Base-by-base conservation (phyloP, 2,797 vertebrate species). In the Hozukius guyotensis region DNA sequence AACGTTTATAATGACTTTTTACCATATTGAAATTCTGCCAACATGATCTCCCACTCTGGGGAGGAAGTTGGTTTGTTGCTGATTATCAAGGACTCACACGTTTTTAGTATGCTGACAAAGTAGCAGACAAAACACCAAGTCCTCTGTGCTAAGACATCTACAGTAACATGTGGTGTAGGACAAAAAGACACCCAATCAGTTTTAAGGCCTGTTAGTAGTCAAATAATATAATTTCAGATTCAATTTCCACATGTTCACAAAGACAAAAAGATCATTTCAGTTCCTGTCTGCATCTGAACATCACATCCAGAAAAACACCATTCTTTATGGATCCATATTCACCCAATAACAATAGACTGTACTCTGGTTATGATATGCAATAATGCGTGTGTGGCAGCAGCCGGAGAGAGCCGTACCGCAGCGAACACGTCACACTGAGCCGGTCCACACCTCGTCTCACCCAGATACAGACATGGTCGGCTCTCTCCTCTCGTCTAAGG, bases 401-500 rank as follows among this genome's bases (percentile, higher is more conserved):
- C 46, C 16, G 10, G 22, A 70, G 66, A 20, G 25, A 25, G 5
- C 12, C 1, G 18, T 24, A 36, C 38, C 22, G 24, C 25, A n/a
- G 31, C 3, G 8, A 11, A 25, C 49, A 12, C 24, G 67, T 61
- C 64, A 74, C 20, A 55, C 31, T 3, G 7, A 75, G 18, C 22
- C 24, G 5, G 64, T 83, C 83, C 80, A 68, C 86, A 88, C 81
- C 89, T 86, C 3, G 20, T 83, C 61, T 89, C 80, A 46, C 71
- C 49, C 52, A 67, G 74, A 83, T 24, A 77, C 66, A 71, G 67
- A 85, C 69, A 66, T 5, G 62, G 53, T 74, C 4, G 20, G n/a
- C 68, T 87, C 78, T 70, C 63, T 86, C 75, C 69, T 84, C 79
- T 87, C 31, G 29, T 86, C 87, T 87, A 79, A 84, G 65, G 81